A percentile compares a stretch with the other conserved stretches of the same genome.
Conservation (phyloP, 2,797 vertebrate species). For the Pantherophis vulpinus region DNA sequence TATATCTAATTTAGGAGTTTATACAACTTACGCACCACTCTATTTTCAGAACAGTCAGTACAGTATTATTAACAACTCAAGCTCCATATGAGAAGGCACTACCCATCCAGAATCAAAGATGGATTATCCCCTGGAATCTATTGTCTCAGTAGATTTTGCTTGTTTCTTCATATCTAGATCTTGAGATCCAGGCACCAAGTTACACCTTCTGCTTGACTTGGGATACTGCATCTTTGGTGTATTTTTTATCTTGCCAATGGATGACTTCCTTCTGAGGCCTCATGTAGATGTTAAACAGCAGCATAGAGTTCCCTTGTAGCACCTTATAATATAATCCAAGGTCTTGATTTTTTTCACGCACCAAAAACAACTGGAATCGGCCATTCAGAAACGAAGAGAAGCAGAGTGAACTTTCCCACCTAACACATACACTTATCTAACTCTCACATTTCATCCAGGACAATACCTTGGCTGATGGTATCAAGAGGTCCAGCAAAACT, state of each 20-base stretch:
- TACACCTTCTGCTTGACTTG: background rate
- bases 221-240: background rate
- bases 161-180: background rate
- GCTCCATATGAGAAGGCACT: background rate
- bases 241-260: background rate
- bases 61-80: background rate
- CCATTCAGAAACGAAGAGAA: background rate
- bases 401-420: background rate
- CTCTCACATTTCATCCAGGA: background rate
- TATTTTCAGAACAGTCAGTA: background rate
- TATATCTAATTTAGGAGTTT: background rate
- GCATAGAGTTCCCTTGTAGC: background rate
- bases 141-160: background rate
- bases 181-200: background rate
- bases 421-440: background rate
- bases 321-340: background rate
- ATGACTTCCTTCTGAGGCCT: background rate
- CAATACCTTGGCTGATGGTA: background rate
- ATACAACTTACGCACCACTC: background rate
- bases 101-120: background rate
- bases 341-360: background rate
- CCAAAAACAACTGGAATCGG: background rate
- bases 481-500: background rate
- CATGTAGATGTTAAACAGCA: background rate
- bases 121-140: background rate